Evolutionary conservation across 1,140 invertebrate species (phyloP).

Genomic region (Hycleus phaleratus): DNA sequence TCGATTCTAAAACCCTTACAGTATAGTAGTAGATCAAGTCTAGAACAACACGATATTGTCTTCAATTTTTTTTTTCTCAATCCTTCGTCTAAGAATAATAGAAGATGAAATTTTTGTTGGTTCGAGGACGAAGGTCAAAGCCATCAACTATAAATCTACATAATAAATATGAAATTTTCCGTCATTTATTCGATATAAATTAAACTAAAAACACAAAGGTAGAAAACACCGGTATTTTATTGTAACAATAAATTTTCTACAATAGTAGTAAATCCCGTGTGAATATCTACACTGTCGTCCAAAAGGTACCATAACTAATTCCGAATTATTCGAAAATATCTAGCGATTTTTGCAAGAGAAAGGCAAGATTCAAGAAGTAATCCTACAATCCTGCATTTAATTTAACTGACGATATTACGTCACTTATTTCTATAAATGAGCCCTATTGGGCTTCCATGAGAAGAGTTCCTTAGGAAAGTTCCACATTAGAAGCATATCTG

Average conservation of each 20-base stretch:
- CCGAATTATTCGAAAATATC: too few relatives aligned
- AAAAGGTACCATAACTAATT: too few relatives aligned
- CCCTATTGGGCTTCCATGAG: too few relatives aligned
- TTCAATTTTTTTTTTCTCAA: conserved; percentile 4
- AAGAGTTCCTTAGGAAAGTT: too few relatives aligned
- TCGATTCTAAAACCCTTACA: conserved; percentile 2
- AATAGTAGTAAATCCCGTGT: not conserved
- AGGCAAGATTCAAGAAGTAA: too few relatives aligned
- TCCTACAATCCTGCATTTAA: too few relatives aligned
- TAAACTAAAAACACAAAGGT: not conserved
- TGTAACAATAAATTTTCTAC: conserved; percentile 6
- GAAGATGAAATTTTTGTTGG: not conserved
- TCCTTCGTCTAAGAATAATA: not conserved
- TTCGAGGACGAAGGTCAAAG: conserved; percentile 12
- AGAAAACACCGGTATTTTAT: conserved; percentile 4
- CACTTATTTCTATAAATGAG: too few relatives aligned
- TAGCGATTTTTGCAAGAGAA: too few relatives aligned
- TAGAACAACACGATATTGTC: conserved; percentile 1
- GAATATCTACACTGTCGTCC: too few relatives aligned
- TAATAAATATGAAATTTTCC: conserved; percentile 5
- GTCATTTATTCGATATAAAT: conserved; percentile 2
- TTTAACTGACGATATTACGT: too few relatives aligned
- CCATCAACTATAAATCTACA: conserved; percentile 1
- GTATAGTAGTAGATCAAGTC: not conserved
- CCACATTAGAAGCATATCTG: too few relatives aligned